These are phyloP conservation scores for Ips typographus DNA, from an alignment of 1,140 invertebrate genomes.

Conservation along the genomic window DNA sequence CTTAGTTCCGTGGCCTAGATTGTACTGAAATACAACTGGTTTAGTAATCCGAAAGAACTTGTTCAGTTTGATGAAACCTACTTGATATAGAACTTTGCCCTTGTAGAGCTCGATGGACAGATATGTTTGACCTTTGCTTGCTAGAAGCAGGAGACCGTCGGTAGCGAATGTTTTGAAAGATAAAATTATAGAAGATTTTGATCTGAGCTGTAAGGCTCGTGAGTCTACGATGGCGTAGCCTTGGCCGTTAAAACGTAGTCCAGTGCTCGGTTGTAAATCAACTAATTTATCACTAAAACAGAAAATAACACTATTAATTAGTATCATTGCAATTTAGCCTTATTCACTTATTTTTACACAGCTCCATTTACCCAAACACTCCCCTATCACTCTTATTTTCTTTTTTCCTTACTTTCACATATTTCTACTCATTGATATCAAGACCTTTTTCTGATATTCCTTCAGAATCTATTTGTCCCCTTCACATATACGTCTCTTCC, in stretches of 20 bases:
- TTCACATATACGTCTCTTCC: no score
- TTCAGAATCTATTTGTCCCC: no score
- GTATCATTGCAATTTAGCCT: no score
- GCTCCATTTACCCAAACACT: no score
- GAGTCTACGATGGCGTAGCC: constrained; percentile 76
- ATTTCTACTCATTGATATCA: no score
- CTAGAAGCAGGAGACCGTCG: constrained; percentile 86
- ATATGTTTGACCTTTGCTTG: constrained; percentile 72
- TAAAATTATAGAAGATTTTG: constrained; percentile 65
- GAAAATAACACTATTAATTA: constrained; percentile 27
- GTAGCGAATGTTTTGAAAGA: constrained; percentile 84
- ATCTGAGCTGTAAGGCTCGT: constrained; percentile 56
- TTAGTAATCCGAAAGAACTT: constrained; percentile 2
- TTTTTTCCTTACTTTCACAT: no score
- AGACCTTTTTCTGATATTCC: no score
- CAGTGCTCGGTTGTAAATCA: constrained; percentile 64
- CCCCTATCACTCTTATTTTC: no score
- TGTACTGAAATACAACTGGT: constrained; percentile 54
- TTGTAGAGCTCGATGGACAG: constrained; percentile 81
- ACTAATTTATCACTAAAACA: constrained; percentile 62
- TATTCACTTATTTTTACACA: no score
- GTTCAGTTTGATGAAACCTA: constrained; percentile 42
- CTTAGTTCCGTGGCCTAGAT: constrained; percentile 64
- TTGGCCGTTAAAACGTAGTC: constrained; percentile 82
- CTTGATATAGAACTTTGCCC: constrained; percentile 73